Percentiles rank a stretch among this genome's conserved stretches.
These are phyloP conservation scores for Heterochromis multidens DNA, from an alignment of 2,113 vertebrate genomes.

Conservation along the genomic window DNA sequence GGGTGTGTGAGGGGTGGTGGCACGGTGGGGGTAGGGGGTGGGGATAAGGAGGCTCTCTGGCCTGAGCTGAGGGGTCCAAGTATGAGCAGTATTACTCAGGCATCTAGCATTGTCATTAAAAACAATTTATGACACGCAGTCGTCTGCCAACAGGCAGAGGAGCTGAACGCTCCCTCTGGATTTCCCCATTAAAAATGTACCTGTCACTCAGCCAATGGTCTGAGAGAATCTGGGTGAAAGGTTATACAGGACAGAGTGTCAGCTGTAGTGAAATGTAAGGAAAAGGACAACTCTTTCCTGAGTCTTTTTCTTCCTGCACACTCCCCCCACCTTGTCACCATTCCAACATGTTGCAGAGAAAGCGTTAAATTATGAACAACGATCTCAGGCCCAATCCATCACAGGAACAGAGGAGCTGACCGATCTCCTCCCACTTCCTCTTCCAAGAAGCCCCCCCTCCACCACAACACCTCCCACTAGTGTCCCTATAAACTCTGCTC, in stretches of 20 bases:
- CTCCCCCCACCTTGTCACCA: not conserved
- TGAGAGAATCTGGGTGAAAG: constrained; percentile 67
- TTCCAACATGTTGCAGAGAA: constrained; percentile 37
- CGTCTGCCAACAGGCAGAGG: constrained; percentile 52
- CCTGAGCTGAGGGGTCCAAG: not conserved
- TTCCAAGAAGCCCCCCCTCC: not conserved
- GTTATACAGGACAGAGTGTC: constrained; percentile 34
- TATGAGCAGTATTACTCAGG: constrained; percentile 46
- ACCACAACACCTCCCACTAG: not conserved
- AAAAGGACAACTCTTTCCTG: not conserved
- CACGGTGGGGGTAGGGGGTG: not conserved
- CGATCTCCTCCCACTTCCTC: constrained; percentile 44
- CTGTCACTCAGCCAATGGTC: constrained; percentile 38
- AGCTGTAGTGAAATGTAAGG: constrained; percentile 11
- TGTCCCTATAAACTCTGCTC: constrained; percentile 54
- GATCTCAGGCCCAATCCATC: constrained; percentile 55
- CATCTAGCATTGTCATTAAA: constrained; percentile 73
- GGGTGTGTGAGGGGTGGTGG: not conserved
- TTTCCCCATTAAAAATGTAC: constrained; percentile 56
- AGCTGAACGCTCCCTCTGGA: constrained; percentile 39
- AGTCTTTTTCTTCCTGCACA: not conserved
- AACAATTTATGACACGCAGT: constrained; percentile 50
- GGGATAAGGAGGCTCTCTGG: not conserved
- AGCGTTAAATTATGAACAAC: constrained; percentile 37
- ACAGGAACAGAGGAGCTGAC: constrained; percentile 48